Evolutionary conservation across 2,113 vertebrate genomes (phyloP).

Genomic region (Malurus melanocephalus): DNA sequence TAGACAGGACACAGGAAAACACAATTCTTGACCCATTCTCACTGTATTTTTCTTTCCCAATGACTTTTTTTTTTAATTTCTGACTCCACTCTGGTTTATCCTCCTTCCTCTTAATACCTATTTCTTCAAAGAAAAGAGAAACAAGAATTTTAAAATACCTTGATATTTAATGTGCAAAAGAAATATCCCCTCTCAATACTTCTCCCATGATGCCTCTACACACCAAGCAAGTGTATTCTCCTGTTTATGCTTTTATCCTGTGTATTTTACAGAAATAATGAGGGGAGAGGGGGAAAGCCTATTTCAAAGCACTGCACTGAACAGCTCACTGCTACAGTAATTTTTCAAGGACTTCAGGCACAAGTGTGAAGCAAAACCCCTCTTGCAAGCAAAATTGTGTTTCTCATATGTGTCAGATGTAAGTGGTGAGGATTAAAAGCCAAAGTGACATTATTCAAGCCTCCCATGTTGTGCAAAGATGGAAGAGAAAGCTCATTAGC

Average conservation of each 20-base stretch:
- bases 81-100: not conserved
- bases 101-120: not conserved
- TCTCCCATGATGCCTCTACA: not conserved
- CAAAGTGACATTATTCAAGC: not conserved
- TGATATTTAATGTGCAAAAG: not conserved
- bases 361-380: not conserved
- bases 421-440: not conserved
- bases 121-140: not conserved
- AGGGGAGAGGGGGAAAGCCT: not conserved
- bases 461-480: not conserved
- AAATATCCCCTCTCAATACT: not conserved
- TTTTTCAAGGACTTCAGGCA: not conserved
- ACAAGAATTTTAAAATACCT: not conserved
- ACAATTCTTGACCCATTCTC: not conserved
- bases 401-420: not conserved
- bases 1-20: not conserved
- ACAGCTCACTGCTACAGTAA: not conserved
- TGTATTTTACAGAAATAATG: not conserved
- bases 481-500: not conserved
- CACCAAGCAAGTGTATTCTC: not conserved
- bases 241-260: not conserved
- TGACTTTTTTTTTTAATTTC: not conserved
- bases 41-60: not conserved
- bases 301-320: not conserved
- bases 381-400: not conserved